These are phyloP conservation scores for Dyspetes luteomarginatus DNA, from an alignment of 2,888 invertebrate genomes.

Conservation along the genomic window DNA sequence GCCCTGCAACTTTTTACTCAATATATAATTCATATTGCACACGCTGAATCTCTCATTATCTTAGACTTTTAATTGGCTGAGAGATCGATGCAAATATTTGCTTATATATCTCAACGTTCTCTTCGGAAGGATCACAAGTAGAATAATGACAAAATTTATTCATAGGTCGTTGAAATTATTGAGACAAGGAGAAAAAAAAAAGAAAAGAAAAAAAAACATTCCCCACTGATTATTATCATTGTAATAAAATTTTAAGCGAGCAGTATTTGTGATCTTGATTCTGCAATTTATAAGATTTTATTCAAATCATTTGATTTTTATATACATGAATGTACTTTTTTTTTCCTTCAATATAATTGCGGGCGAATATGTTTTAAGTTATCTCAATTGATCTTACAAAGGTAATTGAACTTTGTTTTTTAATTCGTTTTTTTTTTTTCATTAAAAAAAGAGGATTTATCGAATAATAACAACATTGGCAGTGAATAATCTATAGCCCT, in stretches of 20 bases:
- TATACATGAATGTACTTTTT: constrained; percentile 10
- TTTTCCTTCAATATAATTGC: not conserved
- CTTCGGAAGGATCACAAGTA: constrained; percentile 1
- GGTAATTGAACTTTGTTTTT: constrained; percentile 41
- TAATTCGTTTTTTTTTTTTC: constrained; percentile 28
- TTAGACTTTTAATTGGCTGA: constrained; percentile 29
- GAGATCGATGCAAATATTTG: no score
- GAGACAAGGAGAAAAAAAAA: constrained; percentile 24
- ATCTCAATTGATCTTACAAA: constrained; percentile 43
- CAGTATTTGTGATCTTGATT: constrained; percentile 24
- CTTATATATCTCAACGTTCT: not conserved
- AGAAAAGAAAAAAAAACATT: not conserved
- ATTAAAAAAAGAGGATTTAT: constrained; percentile 58
- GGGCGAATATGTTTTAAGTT: constrained; percentile 42
- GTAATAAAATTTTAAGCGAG: constrained; percentile 36
- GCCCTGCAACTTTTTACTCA: constrained; percentile 20
- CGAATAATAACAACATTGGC: constrained; percentile 77
- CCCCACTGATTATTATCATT: constrained; percentile 28
- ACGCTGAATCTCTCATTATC: constrained; percentile 52
- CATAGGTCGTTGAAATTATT: constrained; percentile 52
- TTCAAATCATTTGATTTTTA: constrained; percentile 34
- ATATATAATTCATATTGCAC: constrained; percentile 71
- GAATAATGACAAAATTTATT: constrained; percentile 45
- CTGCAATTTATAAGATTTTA: constrained; percentile 37
- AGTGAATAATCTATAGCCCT: constrained; percentile 76